These are phyloP conservation scores for Acanthurus lineatus DNA, from an alignment of 2,797 vertebrate genomes.

Conservation along the genomic window DNA sequence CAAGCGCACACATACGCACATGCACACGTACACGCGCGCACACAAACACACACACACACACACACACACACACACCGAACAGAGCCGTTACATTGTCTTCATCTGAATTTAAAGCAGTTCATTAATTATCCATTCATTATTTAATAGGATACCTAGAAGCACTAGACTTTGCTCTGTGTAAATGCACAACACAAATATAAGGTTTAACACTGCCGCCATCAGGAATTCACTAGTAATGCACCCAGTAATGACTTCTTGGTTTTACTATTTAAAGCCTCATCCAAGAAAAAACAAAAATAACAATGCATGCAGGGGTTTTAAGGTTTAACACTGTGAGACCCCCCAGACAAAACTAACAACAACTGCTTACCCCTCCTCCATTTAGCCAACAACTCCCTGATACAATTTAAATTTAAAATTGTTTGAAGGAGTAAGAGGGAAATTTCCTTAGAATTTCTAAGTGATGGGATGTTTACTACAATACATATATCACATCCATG, in stretches of 20 bases:
- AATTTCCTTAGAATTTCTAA: too few species aligned
- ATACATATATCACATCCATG: not conserved
- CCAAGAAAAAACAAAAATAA: not conserved
- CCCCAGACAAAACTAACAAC: not conserved
- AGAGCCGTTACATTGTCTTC: not conserved
- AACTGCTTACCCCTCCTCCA: not conserved
- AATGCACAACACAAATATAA: constrained; percentile 18
- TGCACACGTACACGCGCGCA: not conserved
- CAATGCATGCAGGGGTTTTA: not conserved
- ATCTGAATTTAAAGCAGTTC: not conserved
- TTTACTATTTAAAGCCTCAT: not conserved
- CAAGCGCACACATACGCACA: constrained; percentile 1
- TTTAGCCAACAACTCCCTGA: too few species aligned
- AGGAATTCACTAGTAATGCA: constrained; percentile 61
- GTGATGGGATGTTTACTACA: too few species aligned
- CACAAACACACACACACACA: constrained; percentile 1
- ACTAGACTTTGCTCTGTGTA: not conserved
- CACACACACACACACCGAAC: constrained; percentile 1
- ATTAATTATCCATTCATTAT: too few species aligned
- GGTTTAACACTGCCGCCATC: constrained; percentile 73
- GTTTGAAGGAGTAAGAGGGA: too few species aligned
- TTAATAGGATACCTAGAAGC: not conserved
- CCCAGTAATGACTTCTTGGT: not conserved
- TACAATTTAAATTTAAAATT: too few species aligned
- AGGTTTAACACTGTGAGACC: not conserved